Evolutionary conservation across 2,797 vertebrate species (phyloP).

Genomic region (Crocidura indochinensis): DNA sequence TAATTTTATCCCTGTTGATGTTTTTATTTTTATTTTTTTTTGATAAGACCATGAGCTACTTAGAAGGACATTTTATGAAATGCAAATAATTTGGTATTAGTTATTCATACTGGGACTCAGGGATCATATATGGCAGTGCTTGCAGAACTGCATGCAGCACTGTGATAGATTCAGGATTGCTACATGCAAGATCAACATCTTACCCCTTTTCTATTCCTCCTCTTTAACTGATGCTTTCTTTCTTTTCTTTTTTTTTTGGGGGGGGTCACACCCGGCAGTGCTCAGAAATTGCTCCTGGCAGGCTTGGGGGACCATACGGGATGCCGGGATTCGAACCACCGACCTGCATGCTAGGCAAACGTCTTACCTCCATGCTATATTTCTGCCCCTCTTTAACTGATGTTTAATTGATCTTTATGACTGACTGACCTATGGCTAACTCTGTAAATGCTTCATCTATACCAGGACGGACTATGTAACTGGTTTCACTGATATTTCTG

Average conservation of each 20-base stretch:
- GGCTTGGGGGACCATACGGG: too few relatives aligned
- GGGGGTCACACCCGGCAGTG: too few relatives aligned
- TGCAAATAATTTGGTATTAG: background rate
- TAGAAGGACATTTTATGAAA: constrained; percentile 47
- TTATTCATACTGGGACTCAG: background rate
- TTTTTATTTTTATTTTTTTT: background rate
- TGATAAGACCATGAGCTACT: background rate
- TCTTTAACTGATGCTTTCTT: constrained; percentile 6
- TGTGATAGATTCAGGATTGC: too few relatives aligned
- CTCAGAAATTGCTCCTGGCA: too few relatives aligned
- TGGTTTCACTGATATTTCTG: constrained; percentile 53
- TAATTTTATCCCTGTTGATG: constrained; percentile 58
- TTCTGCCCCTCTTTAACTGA: background rate
- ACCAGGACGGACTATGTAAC: background rate
- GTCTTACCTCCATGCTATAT: too few relatives aligned
- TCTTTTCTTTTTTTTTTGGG: too few relatives aligned
- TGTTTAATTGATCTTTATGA: constrained; percentile 27
- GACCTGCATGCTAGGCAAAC: too few relatives aligned
- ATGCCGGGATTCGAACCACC: too few relatives aligned
- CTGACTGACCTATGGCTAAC: constrained; percentile 18
- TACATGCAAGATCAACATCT: too few relatives aligned
- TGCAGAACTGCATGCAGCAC: too few relatives aligned
- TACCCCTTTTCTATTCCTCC: too few relatives aligned
- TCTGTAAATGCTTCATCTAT: constrained; percentile 36
- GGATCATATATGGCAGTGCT: too few relatives aligned